A percentile compares a stretch with the other conserved stretches of the same genome.
Conservation (phyloP, 2,888 invertebrate species). For the Ceriagrion tenellum region DNA sequence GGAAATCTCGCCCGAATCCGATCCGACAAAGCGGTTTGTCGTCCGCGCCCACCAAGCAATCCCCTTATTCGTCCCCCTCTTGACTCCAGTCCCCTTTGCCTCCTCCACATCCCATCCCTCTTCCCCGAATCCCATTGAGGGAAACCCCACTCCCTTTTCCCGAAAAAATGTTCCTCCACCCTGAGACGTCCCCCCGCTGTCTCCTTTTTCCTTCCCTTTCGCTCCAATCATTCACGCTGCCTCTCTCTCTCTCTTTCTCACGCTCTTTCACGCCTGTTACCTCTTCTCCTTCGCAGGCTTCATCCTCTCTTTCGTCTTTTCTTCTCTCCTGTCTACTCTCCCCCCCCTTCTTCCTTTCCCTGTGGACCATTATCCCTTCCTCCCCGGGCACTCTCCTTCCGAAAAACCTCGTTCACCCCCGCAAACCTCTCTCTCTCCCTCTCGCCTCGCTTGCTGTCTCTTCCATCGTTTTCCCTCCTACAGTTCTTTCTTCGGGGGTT, state of each 20-base stretch:
- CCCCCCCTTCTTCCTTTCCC: neutral
- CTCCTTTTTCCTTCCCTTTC: neutral
- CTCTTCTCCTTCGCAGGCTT: neutral
- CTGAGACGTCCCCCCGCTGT: neutral
- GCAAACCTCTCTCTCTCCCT: neutral
- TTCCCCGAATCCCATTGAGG: neutral
- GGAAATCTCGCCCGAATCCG: conserved; percentile 1
- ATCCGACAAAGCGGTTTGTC: neutral
- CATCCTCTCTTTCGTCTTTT: neutral
- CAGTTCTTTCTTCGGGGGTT: neutral
- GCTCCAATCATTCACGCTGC: neutral
- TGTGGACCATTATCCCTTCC: neutral
- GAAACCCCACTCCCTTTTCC: neutral
- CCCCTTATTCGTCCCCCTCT: too few relatives aligned
- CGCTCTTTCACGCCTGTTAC: neutral
- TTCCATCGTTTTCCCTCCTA: neutral
- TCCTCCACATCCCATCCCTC: too few relatives aligned
- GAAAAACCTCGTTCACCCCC: neutral
- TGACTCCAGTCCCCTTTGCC: too few relatives aligned
- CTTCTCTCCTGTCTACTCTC: neutral
- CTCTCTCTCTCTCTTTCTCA: neutral
- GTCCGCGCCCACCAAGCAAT: neutral
- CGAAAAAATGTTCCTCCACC: neutral
- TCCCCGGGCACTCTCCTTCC: neutral
- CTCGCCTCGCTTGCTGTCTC: neutral